Conservation (phyloP, 2,113 vertebrate species). For the Willisornis vidua region DNA sequence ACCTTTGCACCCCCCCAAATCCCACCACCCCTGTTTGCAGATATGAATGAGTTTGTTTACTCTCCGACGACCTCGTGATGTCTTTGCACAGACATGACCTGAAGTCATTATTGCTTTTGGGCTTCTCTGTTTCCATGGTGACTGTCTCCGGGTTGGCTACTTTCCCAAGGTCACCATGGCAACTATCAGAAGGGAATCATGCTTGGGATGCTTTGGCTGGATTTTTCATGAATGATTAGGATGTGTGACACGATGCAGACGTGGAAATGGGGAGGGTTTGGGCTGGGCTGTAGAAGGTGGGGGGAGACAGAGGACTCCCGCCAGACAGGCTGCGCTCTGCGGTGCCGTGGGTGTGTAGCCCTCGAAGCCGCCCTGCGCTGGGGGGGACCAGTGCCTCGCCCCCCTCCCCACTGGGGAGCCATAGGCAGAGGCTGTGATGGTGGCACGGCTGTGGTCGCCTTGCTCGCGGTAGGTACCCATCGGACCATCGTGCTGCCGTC, state of each 20-base stretch:
- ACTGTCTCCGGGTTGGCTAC: conserved; percentile 79
- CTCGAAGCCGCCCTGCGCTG: not conserved
- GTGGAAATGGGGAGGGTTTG: conserved; percentile 65
- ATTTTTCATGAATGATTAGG: conserved; percentile 83
- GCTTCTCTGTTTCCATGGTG: conserved; percentile 80
- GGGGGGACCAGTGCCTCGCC: not conserved
- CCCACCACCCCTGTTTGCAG: not conserved
- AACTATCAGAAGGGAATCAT: conserved; percentile 83
- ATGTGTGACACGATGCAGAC: conserved; percentile 80
- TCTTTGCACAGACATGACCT: conserved; percentile 71
- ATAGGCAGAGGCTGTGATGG: conserved; percentile 58
- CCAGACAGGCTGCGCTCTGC: conserved; percentile 42
- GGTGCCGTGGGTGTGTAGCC: conserved; percentile 9
- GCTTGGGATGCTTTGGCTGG: conserved; percentile 81
- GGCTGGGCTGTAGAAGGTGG: not conserved
- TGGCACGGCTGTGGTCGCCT: conserved; percentile 51
- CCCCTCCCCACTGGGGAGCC: not conserved
- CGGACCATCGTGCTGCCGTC: not conserved
- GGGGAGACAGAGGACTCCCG: conserved; percentile 3
- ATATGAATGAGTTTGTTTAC: conserved; percentile 69
- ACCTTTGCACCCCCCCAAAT: not conserved
- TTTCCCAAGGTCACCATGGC: conserved; percentile 83
- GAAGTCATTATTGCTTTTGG: conserved; percentile 76
- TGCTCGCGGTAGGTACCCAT: conserved; percentile 35
- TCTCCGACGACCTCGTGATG: conserved; percentile 57